These are phyloP conservation scores for Neoitamus cyanurus DNA, from an alignment of 2,888 invertebrate genomes.

Conservation along the genomic window DNA sequence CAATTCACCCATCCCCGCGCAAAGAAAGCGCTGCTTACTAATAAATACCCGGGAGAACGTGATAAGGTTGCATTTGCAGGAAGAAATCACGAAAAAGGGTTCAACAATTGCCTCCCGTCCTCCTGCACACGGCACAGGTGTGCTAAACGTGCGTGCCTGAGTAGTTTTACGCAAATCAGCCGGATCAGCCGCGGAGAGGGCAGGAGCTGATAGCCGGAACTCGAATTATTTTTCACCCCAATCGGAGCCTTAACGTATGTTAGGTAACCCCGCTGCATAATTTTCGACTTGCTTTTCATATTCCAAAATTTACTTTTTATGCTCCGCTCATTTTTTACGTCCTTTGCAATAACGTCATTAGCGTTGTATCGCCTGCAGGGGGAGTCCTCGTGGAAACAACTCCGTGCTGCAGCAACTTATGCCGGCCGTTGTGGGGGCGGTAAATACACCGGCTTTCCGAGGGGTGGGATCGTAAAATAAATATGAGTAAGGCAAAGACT, in stretches of 20 bases:
- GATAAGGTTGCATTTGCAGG: background rate
- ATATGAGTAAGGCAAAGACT: constrained; percentile 24
- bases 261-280: background rate
- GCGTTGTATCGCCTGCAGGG: background rate
- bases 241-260: background rate
- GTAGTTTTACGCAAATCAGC: constrained; percentile 37
- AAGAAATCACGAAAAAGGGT: background rate
- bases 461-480: constrained; percentile 15
- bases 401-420: background rate
- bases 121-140: background rate
- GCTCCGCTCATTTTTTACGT: background rate
- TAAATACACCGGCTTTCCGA: background rate
- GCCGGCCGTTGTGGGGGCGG: background rate
- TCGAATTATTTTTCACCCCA: background rate
- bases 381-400: background rate
- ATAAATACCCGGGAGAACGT: background rate
- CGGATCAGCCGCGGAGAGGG: background rate
- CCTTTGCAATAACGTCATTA: background rate
- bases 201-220: background rate
- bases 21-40: background rate
- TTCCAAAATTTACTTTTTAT: background rate
- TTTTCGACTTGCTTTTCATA: background rate
- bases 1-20: background rate
- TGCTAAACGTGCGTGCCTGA: constrained; percentile 15
- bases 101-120: background rate